A percentile compares a stretch with the other conserved stretches of the same genome.
Evolutionary conservation across 2,113 vertebrate species (phyloP).

Genomic region (cattle (Bos taurus)): DNA sequence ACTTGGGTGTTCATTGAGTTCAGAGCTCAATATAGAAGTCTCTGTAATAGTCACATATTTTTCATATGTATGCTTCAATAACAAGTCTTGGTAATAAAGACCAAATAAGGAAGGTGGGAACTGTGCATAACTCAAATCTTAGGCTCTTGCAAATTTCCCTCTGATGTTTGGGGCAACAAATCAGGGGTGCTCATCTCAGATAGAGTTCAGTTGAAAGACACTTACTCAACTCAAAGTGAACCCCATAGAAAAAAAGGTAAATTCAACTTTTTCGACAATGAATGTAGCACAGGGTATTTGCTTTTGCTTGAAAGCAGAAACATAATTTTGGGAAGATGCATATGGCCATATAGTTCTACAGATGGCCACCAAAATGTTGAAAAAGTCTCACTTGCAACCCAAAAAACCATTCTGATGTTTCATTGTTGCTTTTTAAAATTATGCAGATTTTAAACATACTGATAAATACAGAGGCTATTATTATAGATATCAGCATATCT

Average conservation of each 20-base stretch:
- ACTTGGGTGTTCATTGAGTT: constrained; percentile 23
- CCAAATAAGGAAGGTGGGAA: constrained; percentile 48
- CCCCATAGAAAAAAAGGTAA: background rate
- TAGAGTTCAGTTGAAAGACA: background rate
- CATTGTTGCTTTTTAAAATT: background rate
- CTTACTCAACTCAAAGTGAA: background rate
- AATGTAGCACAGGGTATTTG: background rate
- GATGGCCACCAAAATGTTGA: background rate
- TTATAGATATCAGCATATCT: background rate
- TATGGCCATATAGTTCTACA: background rate
- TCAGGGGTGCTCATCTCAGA: background rate
- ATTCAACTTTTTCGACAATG: background rate
- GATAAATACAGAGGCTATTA: background rate
- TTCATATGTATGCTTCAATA: constrained; percentile 42
- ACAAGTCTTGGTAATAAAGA: constrained; percentile 53
- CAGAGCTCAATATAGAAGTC: background rate
- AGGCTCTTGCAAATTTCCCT: background rate
- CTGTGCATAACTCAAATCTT: background rate
- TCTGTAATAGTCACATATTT: background rate
- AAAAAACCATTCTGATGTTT: background rate
- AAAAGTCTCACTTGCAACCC: background rate
- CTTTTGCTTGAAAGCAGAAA: constrained; percentile 17
- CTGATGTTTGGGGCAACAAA: background rate
- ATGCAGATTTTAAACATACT: background rate
- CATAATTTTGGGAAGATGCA: background rate